Evolutionary conservation across 2,888 invertebrate genomes (phyloP).

Genomic region (Drosophila mercatorum): DNA sequence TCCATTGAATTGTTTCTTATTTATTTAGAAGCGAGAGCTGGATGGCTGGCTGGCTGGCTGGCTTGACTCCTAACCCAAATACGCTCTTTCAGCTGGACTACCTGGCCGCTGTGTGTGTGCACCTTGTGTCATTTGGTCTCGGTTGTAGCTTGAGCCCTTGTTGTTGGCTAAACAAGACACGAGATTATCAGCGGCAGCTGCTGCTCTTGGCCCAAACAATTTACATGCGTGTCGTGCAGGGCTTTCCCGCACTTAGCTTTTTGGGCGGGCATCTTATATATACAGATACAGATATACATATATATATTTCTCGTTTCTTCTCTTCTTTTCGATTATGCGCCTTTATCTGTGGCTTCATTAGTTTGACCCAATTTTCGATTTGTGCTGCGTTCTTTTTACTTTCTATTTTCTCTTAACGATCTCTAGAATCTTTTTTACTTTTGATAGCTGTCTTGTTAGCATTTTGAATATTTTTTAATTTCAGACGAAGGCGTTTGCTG

Average conservation of each 20-base stretch:
- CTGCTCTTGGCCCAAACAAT: conserved; percentile 16
- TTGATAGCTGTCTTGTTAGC: conserved; percentile 49
- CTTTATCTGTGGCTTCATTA: conserved; percentile 72
- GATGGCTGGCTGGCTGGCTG: conserved; percentile 25
- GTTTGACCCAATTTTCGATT: conserved; percentile 68
- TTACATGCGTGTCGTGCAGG: conserved; percentile 14
- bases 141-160: conserved; percentile 18
- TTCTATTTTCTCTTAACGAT: conserved; percentile 68
- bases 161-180: conserved; percentile 55
- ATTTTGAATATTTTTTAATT: conserved; percentile 43
- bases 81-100: conserved; percentile 57
- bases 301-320: conserved; percentile 2
- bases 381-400: conserved; percentile 65
- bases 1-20: conserved; percentile 51
- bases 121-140: conserved; percentile 67
- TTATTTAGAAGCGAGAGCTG: conserved; percentile 34
- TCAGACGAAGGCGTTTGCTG: conserved; percentile 37
- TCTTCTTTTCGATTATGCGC: conserved; percentile 50
- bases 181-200: conserved; percentile 58
- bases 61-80: conserved; percentile 66
- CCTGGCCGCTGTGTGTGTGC: conserved; percentile 37
- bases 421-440: conserved; percentile 51
- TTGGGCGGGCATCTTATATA: conserved; percentile 12
- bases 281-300: background rate
- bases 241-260: conserved; percentile 26